Evolutionary conservation across 2,113 vertebrate genomes (phyloP).

Genomic region (Chroicocephalus ridibundus): DNA sequence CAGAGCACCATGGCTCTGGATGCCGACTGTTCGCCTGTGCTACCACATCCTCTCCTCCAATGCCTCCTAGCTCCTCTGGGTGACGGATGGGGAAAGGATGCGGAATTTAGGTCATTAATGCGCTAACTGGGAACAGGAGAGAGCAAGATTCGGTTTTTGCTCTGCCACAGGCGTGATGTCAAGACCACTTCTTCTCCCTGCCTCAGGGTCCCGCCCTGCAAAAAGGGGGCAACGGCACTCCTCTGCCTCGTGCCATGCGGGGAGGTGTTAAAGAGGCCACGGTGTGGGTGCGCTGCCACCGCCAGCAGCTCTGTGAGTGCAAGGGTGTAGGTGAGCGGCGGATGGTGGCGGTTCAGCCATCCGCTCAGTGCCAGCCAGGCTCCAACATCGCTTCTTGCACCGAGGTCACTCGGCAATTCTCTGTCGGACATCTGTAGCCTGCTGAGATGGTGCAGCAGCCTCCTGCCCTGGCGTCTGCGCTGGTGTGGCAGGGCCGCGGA

Average conservation of each 20-base stretch:
- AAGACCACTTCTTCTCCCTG: not conserved
- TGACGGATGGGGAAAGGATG: not conserved
- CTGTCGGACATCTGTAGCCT: not conserved
- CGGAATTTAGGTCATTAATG: conserved; percentile 49
- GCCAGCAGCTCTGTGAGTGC: not conserved
- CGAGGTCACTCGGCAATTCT: not conserved
- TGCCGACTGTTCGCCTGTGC: not conserved
- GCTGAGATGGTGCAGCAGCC: conserved; percentile 5
- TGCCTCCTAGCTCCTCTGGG: not conserved
- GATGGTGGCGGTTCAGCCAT: not conserved
- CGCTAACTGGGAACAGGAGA: not conserved
- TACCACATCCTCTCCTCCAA: not conserved
- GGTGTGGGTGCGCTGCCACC: not conserved
- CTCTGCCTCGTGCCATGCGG: not conserved
- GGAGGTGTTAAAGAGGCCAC: not conserved
- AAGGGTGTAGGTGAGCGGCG: not conserved
- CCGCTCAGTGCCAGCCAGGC: not conserved
- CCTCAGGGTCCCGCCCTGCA: not conserved
- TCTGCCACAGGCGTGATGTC: not conserved
- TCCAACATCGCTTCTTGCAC: not conserved
- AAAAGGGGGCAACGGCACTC: not conserved
- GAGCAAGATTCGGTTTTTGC: conserved; percentile 10
- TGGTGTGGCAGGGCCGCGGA: not conserved
- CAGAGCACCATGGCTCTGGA: accelerated
- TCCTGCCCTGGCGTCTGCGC: conserved; percentile 5